Percentiles rank a stretch among this genome's conserved stretches.
Conservation (phyloP, 2,113 vertebrate species). For the Mirounga angustirostris region DNA sequence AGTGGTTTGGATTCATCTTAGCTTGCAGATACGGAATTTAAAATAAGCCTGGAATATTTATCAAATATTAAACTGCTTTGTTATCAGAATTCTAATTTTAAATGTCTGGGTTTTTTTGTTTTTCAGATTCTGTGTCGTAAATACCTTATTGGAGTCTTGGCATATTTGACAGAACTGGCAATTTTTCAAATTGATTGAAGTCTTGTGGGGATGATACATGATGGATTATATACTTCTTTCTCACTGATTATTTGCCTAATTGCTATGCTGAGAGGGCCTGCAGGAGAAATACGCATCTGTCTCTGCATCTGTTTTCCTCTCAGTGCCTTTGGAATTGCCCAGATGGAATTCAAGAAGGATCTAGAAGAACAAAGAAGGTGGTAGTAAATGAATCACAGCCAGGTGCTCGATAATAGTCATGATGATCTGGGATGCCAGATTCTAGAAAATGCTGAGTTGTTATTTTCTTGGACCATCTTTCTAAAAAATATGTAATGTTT, state of each 20-base stretch:
- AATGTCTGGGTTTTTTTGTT: slow-evolving; percentile 63
- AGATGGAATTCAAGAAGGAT: not conserved
- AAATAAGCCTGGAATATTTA: slow-evolving; percentile 43
- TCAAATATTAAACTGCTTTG: slow-evolving; percentile 53
- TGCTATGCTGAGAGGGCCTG: not conserved
- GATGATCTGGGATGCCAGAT: not conserved
- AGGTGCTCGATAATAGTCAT: not conserved
- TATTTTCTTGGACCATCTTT: slow-evolving; percentile 40
- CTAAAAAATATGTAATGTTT: not conserved
- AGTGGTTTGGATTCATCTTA: slow-evolving; percentile 33
- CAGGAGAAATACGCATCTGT: not conserved
- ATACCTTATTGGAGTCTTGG: slow-evolving; percentile 91
- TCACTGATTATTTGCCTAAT: not conserved
- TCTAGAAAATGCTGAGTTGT: not conserved
- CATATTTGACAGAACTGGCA: slow-evolving; percentile 94
- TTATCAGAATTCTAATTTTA: slow-evolving; percentile 59
- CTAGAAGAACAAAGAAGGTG: not conserved
- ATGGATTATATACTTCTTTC: not conserved
- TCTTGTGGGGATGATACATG: not conserved
- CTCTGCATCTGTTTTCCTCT: slow-evolving; percentile 31
- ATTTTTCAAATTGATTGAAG: slow-evolving; percentile 87
- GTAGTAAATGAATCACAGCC: not conserved
- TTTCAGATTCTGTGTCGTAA: slow-evolving; percentile 92
- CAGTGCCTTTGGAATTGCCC: slow-evolving; percentile 1
- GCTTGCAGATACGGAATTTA: not conserved